Evolutionary conservation across 2,888 invertebrate genomes (phyloP).

Genomic region (Acanthosoma haemorrhoidale): DNA sequence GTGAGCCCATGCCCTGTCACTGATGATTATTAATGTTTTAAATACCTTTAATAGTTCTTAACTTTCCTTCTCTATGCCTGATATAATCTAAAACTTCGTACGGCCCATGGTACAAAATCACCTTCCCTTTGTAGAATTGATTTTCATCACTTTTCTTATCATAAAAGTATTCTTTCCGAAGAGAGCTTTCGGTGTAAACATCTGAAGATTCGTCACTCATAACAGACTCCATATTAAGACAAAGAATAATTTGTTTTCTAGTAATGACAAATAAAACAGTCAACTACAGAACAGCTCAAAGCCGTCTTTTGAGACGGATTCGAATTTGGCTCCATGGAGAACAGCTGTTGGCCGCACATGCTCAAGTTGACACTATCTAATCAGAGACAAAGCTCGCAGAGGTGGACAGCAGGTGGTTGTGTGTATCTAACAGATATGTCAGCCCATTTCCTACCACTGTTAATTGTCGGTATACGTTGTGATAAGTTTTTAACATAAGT

Average conservation of each 20-base stretch:
- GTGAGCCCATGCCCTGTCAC: too few species aligned
- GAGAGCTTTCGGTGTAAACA: neutral
- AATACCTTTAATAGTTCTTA: neutral
- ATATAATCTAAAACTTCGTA: neutral
- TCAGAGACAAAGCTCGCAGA: neutral
- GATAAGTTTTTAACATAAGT: too few species aligned
- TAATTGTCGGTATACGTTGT: too few species aligned
- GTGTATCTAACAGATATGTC: neutral
- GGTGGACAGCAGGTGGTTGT: slow-evolving; percentile 4
- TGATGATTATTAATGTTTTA: too few species aligned
- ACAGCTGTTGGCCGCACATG: neutral
- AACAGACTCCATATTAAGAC: neutral
- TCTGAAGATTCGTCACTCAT: neutral
- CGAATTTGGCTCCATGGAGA: neutral
- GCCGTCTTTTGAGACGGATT: too few species aligned
- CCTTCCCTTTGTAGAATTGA: slow-evolving; percentile 12
- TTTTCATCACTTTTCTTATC: neutral
- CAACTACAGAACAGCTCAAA: neutral
- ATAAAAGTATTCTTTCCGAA: neutral
- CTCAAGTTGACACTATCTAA: neutral
- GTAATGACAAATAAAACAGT: neutral
- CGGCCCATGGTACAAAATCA: slow-evolving; percentile 15
- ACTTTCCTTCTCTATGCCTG: neutral
- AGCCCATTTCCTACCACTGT: too few species aligned
- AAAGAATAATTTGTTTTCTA: neutral